Base-by-base conservation (phyloP, 2,888 invertebrate species). In the Cheilosia vernalis region DNA sequence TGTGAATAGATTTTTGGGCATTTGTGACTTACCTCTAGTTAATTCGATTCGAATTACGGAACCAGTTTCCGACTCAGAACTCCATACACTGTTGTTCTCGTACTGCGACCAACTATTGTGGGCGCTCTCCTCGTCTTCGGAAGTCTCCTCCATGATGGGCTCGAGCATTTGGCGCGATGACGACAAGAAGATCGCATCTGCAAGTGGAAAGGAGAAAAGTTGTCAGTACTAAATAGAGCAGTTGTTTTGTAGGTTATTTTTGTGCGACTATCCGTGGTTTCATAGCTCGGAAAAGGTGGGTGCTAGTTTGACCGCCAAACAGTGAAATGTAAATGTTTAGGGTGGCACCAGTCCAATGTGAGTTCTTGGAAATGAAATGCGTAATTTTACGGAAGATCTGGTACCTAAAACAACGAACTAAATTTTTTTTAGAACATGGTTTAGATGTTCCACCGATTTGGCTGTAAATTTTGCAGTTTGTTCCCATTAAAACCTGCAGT, bases 91-190 rank as follows among this genome's bases (percentile, higher is more conserved):
- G 5, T 89, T 88, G 56, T 89, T 89, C 37, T 91, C 91, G 64
- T 89, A 90, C 49, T 90, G 90, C 55, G 89, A 90, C 91, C 91
- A 92, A 42, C 90, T 90, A 79, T 90, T 90, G 47, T 90, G 90
- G 24, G 89, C 89, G 58, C 89, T 90, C 80, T 92, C 92, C 88
- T 92, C 92, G 88, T 97, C 97, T 92, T 97, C 97, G 88, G 96
- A 96, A 19, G 97, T 97, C 92, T 97, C 97, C 92, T 97, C 97
- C 89, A 96, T 94, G 91, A 97, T 97, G 30, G 97, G 97, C 92
- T 97, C 97, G 93, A 97, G 93, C 89, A 92, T 91, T 89, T 91
- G 92, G 1, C 92, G 89, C 37, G 92, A 92, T 61, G 88, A 90
- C 63, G 92, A 91, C 79, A 92, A 86, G 81, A 90, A 92, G 78